Evolutionary conservation across 2,888 invertebrate genomes (phyloP), one percentile per base, ranked within the genome.

Genomic region (Perizoma flavofasciatum): DNA sequence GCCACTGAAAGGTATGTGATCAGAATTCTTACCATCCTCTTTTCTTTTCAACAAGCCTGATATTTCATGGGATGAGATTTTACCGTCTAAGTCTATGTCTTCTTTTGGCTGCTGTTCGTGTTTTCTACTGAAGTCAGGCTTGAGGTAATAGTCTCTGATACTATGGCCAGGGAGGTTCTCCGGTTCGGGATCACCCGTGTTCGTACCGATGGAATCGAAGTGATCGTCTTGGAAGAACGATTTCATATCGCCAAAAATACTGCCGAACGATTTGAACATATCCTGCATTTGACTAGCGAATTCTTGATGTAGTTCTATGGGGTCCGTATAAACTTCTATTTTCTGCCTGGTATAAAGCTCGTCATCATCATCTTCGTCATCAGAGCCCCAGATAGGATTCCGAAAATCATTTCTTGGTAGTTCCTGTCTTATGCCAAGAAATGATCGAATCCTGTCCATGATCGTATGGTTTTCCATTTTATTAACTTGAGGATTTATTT

Each of bases 351-450:
- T 75, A 64, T 88, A 91, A 10, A 91, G 77, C 65, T 91, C 91
- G 66, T 90, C 90, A 4, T 81, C 88, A 43, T 86, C 86, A 61
- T 90, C 91, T 67, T 90, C 90, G 63, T 90, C 90, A 60, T 90
- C 90, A 5, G 87, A 84, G 54, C 83, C 85, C 91, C 92, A 91
- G 68, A 92, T 89, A 5, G 92, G 92, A 70, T 92, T 92, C 50
- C 92, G 83, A 70, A 92, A 92, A 67, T 91, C 89, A 63, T 89
- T 92, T 69, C 78, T 76, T 33, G 88, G 89, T 41, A 85, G 81
- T 54, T 85, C 81, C 49, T 76, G 73, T 34, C 71, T 71, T 39
- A 89, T 44, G 34, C 91, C 91, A 56, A 92, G 79, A 74, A 90
- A 89, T 37, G 79, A 70, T 34, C 82, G 80, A 49, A 92, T 64